phyloP scores from a whole-genome alignment of 2,888 invertebrate genomes.

The Dione juno region DNA sequence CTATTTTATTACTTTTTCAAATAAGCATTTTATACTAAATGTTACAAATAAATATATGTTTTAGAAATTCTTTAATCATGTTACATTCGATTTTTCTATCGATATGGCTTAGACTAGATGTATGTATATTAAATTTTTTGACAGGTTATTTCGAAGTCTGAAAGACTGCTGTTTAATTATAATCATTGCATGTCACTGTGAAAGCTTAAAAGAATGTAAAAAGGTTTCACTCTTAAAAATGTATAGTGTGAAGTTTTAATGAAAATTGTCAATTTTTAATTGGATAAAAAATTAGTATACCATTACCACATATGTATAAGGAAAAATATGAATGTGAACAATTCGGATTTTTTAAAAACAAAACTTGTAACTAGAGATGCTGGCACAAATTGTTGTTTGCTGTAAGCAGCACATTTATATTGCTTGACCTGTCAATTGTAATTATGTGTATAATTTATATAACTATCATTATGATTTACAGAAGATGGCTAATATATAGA shows the following conservation, averaged over 20 bases:
- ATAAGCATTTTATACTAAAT: constrained; percentile 64
- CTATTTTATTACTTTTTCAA: constrained; percentile 80
- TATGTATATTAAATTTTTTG: background rate
- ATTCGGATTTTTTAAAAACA: too few species aligned
- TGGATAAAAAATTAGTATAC: background rate
- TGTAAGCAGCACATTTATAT: too few species aligned
- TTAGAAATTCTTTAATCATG: constrained; percentile 17
- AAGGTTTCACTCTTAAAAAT: background rate
- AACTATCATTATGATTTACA: too few species aligned
- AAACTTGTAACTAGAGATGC: too few species aligned
- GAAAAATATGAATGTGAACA: too few species aligned
- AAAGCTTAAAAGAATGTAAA: background rate
- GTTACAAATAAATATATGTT: constrained; percentile 47
- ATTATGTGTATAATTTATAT: too few species aligned
- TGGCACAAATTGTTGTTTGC: too few species aligned
- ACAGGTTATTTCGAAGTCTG: constrained; percentile 13
- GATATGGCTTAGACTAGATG: constrained; percentile 9
- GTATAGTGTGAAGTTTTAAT: background rate
- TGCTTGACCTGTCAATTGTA: too few species aligned
- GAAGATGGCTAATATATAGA: too few species aligned
- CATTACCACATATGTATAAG: too few species aligned
- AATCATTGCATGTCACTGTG: constrained; percentile 3
- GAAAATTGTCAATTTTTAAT: constrained; percentile 6
- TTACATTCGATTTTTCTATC: constrained; percentile 20
- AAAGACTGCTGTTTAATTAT: constrained; percentile 6